Conservation (phyloP, 64 coral and sea anemone species). For the Pocillopora damicornis region DNA sequence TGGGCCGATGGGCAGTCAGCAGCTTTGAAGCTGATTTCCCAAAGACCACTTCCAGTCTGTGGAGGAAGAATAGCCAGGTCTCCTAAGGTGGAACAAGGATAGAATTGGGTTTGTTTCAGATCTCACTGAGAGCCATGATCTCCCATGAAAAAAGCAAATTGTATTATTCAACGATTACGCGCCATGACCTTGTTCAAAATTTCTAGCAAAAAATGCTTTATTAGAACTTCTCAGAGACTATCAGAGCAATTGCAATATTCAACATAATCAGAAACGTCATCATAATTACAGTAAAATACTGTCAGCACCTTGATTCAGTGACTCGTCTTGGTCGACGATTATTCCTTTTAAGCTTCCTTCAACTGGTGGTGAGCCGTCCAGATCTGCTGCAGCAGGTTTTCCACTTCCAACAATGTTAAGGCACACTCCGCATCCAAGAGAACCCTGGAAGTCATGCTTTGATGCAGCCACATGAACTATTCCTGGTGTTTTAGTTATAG, state of each 20-base stretch:
- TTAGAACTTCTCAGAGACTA: too few species aligned
- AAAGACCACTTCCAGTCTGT: slow-evolving; percentile 40
- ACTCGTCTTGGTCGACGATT: slow-evolving; percentile 31
- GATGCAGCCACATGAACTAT: slow-evolving; percentile 40
- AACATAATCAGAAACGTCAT: too few species aligned
- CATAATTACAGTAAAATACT: background rate
- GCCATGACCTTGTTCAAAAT: too few species aligned
- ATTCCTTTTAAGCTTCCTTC: slow-evolving; percentile 15
- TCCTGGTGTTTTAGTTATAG: slow-evolving; percentile 14
- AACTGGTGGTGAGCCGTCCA: slow-evolving; percentile 18
- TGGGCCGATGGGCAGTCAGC: slow-evolving; percentile 43
- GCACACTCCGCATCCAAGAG: slow-evolving; percentile 68
- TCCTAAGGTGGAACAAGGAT: slow-evolving; percentile 4
- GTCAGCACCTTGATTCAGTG: slow-evolving; percentile 20
- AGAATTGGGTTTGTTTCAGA: background rate
- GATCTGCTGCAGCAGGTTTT: slow-evolving; percentile 16
- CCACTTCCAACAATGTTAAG: slow-evolving; percentile 44
- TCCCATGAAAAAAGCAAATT: too few species aligned
- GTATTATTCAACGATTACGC: too few species aligned
- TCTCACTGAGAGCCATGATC: too few species aligned
- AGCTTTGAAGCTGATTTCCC: slow-evolving; percentile 42
- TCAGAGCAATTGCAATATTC: too few species aligned
- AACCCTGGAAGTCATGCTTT: slow-evolving; percentile 31
- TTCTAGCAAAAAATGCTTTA: too few species aligned
- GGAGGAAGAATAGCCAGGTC: slow-evolving; percentile 53